phyloP scores from a whole-genome alignment of 2,113 vertebrate species.

The Nothocercus nigrocapillus region DNA sequence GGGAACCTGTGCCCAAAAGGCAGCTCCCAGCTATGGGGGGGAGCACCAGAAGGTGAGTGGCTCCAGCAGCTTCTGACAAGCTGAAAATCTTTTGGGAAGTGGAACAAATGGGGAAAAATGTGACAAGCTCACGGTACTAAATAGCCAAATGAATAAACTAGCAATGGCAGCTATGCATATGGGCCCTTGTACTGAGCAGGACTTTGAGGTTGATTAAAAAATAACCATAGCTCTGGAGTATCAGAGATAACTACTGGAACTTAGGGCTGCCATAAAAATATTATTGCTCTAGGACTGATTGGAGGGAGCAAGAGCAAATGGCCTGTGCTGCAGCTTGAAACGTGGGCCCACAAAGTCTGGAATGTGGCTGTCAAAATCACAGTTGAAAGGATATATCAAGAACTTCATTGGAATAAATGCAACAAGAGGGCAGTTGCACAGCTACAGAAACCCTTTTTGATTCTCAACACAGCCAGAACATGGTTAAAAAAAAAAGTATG shows the following conservation, averaged over 20 bases:
- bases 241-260: not conserved
- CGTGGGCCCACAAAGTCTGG: not conserved
- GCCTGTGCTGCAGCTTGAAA: not conserved
- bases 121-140: not conserved
- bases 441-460: not conserved
- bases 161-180: not conserved
- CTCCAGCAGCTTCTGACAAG: not conserved
- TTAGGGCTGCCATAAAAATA: not conserved
- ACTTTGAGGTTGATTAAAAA: not conserved
- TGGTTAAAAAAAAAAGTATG: not conserved
- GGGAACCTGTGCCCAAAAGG: not conserved
- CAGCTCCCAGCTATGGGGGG: not conserved
- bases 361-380: not conserved
- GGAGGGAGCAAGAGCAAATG: not conserved
- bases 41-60: fast-evolving
- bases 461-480: not conserved
- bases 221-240: not conserved
- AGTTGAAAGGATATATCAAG: not conserved
- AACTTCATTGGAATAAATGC: not conserved
- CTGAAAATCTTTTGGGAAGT: not conserved
- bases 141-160: not conserved
- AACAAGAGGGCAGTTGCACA: not conserved
- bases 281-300: not conserved
- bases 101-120: too few species aligned
- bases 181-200: not conserved